Conservation (phyloP, 2,113 vertebrate species). For the Macaca mulatta region DNA sequence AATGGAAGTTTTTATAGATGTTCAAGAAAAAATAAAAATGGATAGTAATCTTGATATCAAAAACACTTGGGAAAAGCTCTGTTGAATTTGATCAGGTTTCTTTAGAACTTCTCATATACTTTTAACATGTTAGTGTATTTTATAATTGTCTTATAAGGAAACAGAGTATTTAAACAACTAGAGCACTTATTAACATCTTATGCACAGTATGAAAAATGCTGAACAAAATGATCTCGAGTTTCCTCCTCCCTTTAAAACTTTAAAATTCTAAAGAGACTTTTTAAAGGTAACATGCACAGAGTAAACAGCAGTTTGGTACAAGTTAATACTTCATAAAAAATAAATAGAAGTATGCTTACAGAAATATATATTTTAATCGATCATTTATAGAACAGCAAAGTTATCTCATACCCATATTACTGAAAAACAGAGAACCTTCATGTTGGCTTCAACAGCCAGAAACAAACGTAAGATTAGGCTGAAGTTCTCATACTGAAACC, state of each 20-base stretch:
- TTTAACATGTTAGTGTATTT: constrained; percentile 23
- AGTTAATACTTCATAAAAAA: constrained; percentile 37
- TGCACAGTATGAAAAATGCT: background rate
- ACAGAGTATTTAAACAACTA: background rate
- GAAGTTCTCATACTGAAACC: background rate
- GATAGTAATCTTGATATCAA: background rate
- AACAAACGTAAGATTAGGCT: background rate
- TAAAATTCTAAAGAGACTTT: background rate
- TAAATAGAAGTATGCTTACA: background rate
- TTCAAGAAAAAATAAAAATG: background rate
- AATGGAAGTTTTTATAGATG: background rate
- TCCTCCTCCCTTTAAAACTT: background rate
- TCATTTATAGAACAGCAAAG: background rate
- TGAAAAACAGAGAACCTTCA: background rate
- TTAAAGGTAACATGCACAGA: background rate
- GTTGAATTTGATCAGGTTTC: background rate
- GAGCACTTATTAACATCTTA: background rate
- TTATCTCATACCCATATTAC: background rate
- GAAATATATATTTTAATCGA: background rate
- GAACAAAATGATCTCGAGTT: background rate
- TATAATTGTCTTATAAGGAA: background rate
- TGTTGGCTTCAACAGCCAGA: background rate
- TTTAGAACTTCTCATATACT: background rate
- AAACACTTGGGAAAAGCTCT: background rate
- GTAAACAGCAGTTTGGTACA: background rate